These are phyloP conservation scores for Watsonalla binaria DNA, from an alignment of 2,888 invertebrate genomes.

Conservation along the genomic window DNA sequence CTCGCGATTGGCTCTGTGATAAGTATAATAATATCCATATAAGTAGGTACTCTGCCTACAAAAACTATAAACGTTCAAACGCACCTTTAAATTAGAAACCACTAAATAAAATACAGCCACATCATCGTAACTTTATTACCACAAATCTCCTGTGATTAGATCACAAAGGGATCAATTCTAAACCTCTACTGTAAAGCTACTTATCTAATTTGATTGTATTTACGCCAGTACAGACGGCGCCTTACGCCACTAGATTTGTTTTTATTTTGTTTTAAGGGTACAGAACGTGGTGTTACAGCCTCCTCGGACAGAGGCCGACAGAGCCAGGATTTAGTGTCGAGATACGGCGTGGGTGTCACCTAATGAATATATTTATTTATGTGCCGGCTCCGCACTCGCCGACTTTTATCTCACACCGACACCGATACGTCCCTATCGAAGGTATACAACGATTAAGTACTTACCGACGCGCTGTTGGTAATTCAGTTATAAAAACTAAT, in stretches of 20 bases:
- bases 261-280: constrained; percentile 43
- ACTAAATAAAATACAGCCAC: not conserved
- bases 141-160: not conserved
- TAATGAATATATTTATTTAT: constrained; percentile 78
- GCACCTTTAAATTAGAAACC: not conserved
- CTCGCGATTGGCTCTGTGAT: no score
- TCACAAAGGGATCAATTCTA: not conserved
- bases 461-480: constrained; percentile 7
- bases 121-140: not conserved
- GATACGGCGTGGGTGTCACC: constrained; percentile 75
- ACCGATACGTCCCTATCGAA: constrained; percentile 43
- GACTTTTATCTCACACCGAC: constrained; percentile 64
- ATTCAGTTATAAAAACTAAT: not conserved
- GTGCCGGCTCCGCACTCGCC: constrained; percentile 42
- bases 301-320: constrained; percentile 62
- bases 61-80: not conserved
- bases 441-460: constrained; percentile 20
- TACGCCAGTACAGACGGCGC: not conserved
- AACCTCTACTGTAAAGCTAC: not conserved
- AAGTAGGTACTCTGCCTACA: no score
- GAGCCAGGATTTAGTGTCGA: constrained; percentile 70
- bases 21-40: no score
- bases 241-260: constrained; percentile 14
- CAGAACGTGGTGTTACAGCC: constrained; percentile 33
- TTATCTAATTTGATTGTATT: constrained; percentile 1